Evolutionary conservation across 2,797 vertebrate species (phyloP).

Genomic region (Etheostoma perlongum): DNA sequence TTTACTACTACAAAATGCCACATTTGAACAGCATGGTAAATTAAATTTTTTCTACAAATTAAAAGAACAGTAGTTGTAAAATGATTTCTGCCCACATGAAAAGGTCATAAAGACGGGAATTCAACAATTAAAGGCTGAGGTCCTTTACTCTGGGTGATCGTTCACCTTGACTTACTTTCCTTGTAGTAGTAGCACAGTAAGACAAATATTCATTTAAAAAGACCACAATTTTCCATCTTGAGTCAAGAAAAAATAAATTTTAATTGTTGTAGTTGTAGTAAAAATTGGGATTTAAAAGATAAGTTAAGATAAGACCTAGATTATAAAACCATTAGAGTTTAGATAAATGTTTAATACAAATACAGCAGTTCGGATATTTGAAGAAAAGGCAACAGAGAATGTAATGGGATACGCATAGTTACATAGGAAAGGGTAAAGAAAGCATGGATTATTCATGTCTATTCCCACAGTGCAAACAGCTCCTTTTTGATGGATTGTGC

Average conservation of each 20-base stretch:
- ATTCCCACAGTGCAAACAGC: conserved; percentile 81
- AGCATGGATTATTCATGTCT: conserved; percentile 87
- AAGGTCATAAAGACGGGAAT: not conserved
- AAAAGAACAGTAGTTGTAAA: not conserved
- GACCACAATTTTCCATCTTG: not conserved
- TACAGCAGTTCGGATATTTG: conserved; percentile 36
- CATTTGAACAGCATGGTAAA: not conserved
- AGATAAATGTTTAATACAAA: conserved; percentile 47
- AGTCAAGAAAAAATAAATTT: not conserved
- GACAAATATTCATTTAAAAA: not conserved
- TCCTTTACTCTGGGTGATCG: not conserved
- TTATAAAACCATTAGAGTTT: conserved; percentile 1
- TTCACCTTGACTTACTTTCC: conserved; percentile 12
- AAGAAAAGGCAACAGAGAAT: conserved; percentile 56
- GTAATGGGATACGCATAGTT: conserved; percentile 60
- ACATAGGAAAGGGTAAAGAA: conserved; percentile 74
- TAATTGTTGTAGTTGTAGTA: not conserved
- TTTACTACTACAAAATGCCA: not conserved
- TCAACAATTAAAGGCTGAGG: not conserved
- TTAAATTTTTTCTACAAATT: not conserved
- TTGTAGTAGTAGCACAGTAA: not conserved
- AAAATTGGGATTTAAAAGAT: not conserved
- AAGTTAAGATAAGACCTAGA: not conserved
- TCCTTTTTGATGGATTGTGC: conserved; percentile 85
- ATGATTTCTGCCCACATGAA: not conserved